Evolutionary conservation across 1,140 invertebrate species (phyloP), one percentile per base, ranked within the genome.

Genomic region (Anoplolepis gracilipes): DNA sequence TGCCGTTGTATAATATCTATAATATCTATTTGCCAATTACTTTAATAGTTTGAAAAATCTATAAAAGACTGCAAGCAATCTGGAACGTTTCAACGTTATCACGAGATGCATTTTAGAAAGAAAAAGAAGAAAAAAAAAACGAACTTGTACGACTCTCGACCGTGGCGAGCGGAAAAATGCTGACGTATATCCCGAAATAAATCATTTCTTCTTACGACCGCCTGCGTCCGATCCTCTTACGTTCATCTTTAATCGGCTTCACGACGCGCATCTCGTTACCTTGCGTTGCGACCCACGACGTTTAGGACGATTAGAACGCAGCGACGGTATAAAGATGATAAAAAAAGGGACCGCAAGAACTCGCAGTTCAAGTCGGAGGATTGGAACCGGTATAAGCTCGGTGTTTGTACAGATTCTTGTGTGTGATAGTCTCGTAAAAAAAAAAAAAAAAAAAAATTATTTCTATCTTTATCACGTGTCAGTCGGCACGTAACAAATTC

Each of bases 171-270:
- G 22, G 67, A 69, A 79, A 67, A 53, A 49, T 49, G 61, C 49
- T 79, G 62, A 69, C 49, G 49, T 57, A 33, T 25, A 25, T 61
- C 42, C 42, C 69, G 25, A 84, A 84, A 75, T 46, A 76, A 84
- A 75, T 84, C 79, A 70, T 16, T 62, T 84, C 70, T 84, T 76
- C 70, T 75, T 46, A 46, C 39, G n/a, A 33, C 30, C 30, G 28
- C 55, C 42, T 55, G 7, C 10, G 77, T 59, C 84, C 57, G 76
- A 81, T 85, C 84, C 76, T 85, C 84, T 85, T 85, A 79, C 22
- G 46, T 19, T 79, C 49, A 81, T 70, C 28, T 65, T 62, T 85
- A 85, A 85, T 85, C 84, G 76, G 84, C 84, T 85, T 85, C 64
- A 11, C 65, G 76, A 81, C 69, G 30, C 57, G 59, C 64, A 65